phyloP scores from a whole-genome alignment of 2,113 vertebrate genomes.

The Ramphastos sulfuratus region DNA sequence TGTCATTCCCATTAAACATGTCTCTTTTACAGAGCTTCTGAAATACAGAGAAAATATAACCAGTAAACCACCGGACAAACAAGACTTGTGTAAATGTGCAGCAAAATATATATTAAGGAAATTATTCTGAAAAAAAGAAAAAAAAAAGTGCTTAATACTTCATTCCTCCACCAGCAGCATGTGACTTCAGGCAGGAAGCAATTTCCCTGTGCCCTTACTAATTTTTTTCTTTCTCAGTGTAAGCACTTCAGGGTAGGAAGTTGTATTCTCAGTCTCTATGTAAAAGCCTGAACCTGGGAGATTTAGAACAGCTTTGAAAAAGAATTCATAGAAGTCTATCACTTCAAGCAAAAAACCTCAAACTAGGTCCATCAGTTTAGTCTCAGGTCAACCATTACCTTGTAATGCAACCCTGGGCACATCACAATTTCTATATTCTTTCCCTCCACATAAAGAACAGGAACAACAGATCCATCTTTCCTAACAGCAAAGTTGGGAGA shows the following conservation, averaged over 20 bases:
- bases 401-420: neutral
- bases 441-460: neutral
- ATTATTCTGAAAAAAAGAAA: neutral
- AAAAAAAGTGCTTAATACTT: neutral
- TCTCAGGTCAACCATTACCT: neutral
- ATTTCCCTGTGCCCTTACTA: neutral
- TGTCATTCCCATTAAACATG: neutral
- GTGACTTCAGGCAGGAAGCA: neutral
- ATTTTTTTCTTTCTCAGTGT: neutral
- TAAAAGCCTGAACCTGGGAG: neutral
- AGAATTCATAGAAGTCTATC: neutral
- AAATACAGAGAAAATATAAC: neutral
- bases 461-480: neutral
- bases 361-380: neutral
- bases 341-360: neutral
- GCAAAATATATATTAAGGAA: neutral
- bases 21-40: neutral
- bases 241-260: neutral
- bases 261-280: neutral
- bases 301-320: neutral
- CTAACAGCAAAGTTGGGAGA: rapidly evolving
- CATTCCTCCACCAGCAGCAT: neutral
- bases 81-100: neutral
- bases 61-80: neutral
- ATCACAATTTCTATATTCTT: neutral